Conservation (phyloP, 2,113 vertebrate genomes). For the Onychorhynchus coronatus region DNA sequence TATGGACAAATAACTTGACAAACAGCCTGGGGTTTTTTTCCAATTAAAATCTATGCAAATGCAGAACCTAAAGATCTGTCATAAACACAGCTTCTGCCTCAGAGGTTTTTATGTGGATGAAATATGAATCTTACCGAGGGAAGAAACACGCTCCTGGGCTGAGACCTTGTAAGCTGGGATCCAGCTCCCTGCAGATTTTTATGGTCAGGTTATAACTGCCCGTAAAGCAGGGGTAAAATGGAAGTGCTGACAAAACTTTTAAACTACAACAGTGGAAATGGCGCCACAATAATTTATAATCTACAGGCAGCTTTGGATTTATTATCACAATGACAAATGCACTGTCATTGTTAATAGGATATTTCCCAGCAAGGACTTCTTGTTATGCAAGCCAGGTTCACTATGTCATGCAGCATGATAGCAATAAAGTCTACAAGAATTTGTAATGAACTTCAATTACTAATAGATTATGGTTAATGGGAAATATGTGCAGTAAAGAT, state of each 20-base stretch:
- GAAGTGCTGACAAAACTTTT: conserved; percentile 76
- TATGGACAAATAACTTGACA: neutral
- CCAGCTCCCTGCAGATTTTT: conserved; percentile 58
- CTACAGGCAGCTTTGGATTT: conserved; percentile 83
- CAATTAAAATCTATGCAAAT: conserved; percentile 32
- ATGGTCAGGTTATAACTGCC: conserved; percentile 71
- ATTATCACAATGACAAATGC: conserved; percentile 95
- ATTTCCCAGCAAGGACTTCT: conserved; percentile 86
- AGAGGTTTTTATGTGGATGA: neutral
- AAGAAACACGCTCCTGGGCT: neutral
- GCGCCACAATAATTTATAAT: conserved; percentile 78
- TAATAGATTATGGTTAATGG: conserved; percentile 94
- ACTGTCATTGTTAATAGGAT: conserved; percentile 90
- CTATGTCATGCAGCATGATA: conserved; percentile 85
- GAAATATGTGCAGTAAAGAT: conserved; percentile 91
- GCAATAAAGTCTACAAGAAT: conserved; percentile 90
- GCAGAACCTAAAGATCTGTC: neutral
- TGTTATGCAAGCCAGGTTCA: conserved; percentile 91
- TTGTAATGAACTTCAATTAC: conserved; percentile 97
- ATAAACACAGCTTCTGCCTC: neutral
- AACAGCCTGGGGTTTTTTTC: neutral
- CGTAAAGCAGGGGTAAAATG: conserved; percentile 67
- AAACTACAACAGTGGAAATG: conserved; percentile 73
- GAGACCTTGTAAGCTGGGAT: conserved; percentile 61
- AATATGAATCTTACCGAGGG: neutral